Evolutionary conservation across 2,113 vertebrate genomes (phyloP), one percentile per base, ranked within the genome.

Genomic region (Eclectus roratus): DNA sequence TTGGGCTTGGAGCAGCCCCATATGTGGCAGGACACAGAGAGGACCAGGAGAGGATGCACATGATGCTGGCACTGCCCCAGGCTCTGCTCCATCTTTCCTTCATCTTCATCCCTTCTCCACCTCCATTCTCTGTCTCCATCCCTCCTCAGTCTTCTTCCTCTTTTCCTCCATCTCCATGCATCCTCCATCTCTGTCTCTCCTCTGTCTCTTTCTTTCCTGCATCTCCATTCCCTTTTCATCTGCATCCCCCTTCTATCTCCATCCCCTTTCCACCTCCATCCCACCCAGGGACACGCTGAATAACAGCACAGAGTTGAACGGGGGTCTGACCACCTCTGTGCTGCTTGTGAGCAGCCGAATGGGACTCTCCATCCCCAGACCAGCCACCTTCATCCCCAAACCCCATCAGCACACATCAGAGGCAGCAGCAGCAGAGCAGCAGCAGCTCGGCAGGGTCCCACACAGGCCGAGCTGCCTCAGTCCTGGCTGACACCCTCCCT

Each of bases 331-430:
- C 50, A 1, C 3, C 49, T 83, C 52, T 80, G 8, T n/a, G 5
- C 13, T 53, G 4, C 14, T 35, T 39, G 31, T 3, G 20, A 41
- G 33, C 1, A 0, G 29, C 55, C 2, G 0, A 44, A 10, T 0
- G 1, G 12, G 17, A 35, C 4, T 25, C 37, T 35, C 33, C 35
- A 52, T 4, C 55, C 76, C 17, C 84, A 70, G 23, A 28, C 9
- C 9, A 9, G 8, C 18, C 20, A 8, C 7, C 3, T 6, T 2
- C 63, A n/a, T 3, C 33, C 82, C 77, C 12, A 46, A 53, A 73
- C 5, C 24, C 31, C 55, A 3, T 9, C 21, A 35, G 20, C 33
- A 24, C 33, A 10, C 21, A 9, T 9, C 56, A 47, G 14, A 11
- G 20, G 11, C 49, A 65, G 33, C 65, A 71, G 28, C 50, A 35